phyloP scores from a whole-genome alignment of 2,113 vertebrate species.

The Pogonocichla stellata region DNA sequence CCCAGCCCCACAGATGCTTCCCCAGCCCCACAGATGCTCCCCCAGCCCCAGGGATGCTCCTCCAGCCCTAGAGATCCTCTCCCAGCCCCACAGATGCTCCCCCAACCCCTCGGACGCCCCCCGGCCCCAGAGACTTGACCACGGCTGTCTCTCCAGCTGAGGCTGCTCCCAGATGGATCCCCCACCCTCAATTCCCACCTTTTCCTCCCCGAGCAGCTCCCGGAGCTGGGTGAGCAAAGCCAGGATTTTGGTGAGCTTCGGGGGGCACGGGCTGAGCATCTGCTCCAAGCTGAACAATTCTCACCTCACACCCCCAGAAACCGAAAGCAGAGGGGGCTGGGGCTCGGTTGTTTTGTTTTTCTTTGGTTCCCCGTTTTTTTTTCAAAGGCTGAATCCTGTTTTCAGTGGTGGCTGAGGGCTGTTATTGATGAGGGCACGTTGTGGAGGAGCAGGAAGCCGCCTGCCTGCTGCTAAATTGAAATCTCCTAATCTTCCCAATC shows the following conservation, averaged over 20 bases:
- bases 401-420: neutral
- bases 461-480: constrained; percentile 45
- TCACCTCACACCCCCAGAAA: neutral
- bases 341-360: fast-evolving
- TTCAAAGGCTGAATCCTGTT: neutral
- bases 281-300: neutral
- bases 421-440: neutral
- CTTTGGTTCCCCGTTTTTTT: neutral
- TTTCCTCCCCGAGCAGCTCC: neutral
- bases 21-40: neutral
- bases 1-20: neutral
- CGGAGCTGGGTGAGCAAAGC: neutral
- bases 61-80: neutral
- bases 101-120: too few relatives aligned
- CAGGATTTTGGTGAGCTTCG: neutral
- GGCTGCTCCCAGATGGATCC: neutral
- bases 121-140: neutral
- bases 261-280: neutral
- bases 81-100: too few relatives aligned
- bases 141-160: neutral
- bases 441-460: constrained; percentile 10
- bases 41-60: too few relatives aligned
- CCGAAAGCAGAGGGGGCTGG: neutral
- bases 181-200: neutral
- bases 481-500: constrained; percentile 53